These are phyloP conservation scores for Hetaerina titia DNA, from an alignment of 2,888 invertebrate species.

Conservation along the genomic window DNA sequence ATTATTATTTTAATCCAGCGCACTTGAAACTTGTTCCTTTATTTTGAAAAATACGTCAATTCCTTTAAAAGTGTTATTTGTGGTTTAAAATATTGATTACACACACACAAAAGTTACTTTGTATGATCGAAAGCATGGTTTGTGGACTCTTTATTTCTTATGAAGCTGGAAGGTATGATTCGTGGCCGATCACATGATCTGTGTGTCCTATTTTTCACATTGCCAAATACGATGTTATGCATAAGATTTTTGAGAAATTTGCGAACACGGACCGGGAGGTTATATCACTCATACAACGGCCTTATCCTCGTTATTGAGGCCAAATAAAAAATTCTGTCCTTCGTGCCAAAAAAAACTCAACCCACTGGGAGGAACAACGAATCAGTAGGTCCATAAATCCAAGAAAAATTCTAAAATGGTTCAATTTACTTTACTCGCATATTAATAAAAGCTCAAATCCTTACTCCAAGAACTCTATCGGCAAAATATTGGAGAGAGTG, in stretches of 20 bases:
- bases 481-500: too few relatives aligned
- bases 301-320: background rate
- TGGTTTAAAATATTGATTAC: too few relatives aligned
- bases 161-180: background rate
- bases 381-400: background rate
- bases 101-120: too few relatives aligned
- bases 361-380: background rate
- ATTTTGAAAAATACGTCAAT: too few relatives aligned
- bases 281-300: background rate
- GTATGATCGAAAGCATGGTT: background rate
- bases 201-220: background rate
- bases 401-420: background rate
- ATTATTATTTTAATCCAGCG: too few relatives aligned
- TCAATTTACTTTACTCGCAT: too few relatives aligned
- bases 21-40: too few relatives aligned
- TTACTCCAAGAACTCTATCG: too few relatives aligned
- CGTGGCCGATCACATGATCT: background rate
- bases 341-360: background rate
- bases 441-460: too few relatives aligned
- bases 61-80: too few relatives aligned
- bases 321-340: background rate
- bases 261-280: background rate
- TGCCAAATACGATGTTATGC: background rate
- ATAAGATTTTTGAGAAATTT: background rate
- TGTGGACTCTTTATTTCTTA: background rate